These are phyloP conservation scores for Odontothrips loti DNA, from an alignment of 2,888 invertebrate species.

Conservation along the genomic window DNA sequence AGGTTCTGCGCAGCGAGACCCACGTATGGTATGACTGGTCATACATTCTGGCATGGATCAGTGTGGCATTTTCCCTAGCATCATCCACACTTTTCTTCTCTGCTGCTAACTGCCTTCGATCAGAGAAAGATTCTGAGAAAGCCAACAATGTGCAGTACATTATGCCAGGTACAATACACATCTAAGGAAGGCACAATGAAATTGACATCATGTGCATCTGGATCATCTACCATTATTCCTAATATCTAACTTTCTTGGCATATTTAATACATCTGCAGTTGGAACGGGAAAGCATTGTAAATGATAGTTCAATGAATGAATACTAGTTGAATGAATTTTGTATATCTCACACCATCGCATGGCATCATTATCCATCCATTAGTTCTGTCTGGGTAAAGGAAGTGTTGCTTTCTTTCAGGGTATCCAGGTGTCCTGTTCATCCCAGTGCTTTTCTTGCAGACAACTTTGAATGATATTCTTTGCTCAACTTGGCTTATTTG, in stretches of 20 bases:
- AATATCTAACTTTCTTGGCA: no score
- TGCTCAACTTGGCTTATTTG: no score
- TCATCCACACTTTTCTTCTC: slow-evolving; percentile 75
- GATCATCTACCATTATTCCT: no score
- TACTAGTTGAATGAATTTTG: no score
- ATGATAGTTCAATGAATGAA: no score
- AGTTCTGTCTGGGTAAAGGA: no score
- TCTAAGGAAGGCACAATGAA: not conserved
- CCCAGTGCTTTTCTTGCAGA: not conserved
- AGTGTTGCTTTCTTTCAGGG: not conserved
- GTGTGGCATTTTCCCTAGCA: slow-evolving; percentile 69
- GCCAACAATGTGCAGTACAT: slow-evolving; percentile 81
- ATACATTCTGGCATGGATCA: slow-evolving; percentile 78
- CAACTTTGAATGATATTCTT: not conserved
- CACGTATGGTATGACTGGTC: slow-evolving; percentile 79
- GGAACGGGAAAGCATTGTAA: no score
- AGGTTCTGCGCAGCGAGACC: slow-evolving; percentile 70
- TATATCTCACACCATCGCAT: no score
- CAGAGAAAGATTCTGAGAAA: slow-evolving; percentile 68
- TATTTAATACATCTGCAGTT: no score
- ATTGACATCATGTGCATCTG: no score
- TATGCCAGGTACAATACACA: slow-evolving; percentile 68
- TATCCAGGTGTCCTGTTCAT: not conserved
- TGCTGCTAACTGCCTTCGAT: slow-evolving; percentile 70
- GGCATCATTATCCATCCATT: no score